Base-by-base conservation (phyloP, 2,888 invertebrate species). In the Siphlonurus alternatus region DNA sequence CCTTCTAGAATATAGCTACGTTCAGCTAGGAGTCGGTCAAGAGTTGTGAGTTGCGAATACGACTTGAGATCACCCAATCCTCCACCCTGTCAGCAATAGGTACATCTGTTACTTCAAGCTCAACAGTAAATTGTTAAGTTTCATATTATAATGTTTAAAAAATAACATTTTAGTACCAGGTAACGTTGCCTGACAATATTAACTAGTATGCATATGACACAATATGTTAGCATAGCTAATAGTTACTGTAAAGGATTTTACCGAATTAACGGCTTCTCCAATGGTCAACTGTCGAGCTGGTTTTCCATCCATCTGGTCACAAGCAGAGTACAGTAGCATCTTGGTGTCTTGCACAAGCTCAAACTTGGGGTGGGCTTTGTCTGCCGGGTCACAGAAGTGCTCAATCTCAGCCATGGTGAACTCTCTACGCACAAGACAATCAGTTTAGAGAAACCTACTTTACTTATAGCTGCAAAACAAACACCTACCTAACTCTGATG, bases 371-470 rank as follows among this genome's bases (percentile, higher is more conserved):
- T 97, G 95, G 67, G 81, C 82, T 73, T 98, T 97, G 70, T 88
- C 82, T 1, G 72, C 76, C 0, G 96, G 93, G 78, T 99, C 97
- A 76, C 97, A 96, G 76, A 99, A 99, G 78, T 99, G 97, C 76
- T 99, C 99, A 71, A 99, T 99, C 80, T 99, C 99, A 66, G 96
- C 97, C 98, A 99, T 98, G 0, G 97, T 98, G 74, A 99, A 99
- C 76, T 99, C 99, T 72, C 97, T 85, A 65, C 51, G 63, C 54
- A 59, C 25, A 23, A 38, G 20, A 23, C 18, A 61, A 24, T 25
- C 1, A 61, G 5, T n/a, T 2, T 20, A 54, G 10, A 15, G 38
- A 61, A 61, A 2, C 19, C 23, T 20, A 20, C 20, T 3, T 20
- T 20, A 10, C 10, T 2, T 10, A 56, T 10, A 22, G 56, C 20